Evolutionary conservation across 2,888 invertebrate species (phyloP).

Genomic region (Polymixis lichenea): DNA sequence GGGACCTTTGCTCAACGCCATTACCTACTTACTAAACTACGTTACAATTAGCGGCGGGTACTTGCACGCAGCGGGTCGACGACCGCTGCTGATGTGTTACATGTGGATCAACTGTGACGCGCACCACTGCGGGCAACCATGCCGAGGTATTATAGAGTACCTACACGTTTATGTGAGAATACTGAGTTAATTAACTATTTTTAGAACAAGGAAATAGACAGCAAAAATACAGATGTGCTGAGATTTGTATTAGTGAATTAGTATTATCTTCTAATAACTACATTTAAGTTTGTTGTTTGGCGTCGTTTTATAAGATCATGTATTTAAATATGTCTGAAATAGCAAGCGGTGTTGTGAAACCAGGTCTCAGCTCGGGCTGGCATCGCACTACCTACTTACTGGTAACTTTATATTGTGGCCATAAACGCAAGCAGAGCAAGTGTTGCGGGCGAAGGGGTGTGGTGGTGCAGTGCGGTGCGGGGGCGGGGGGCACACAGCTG

Average conservation of each 20-base stretch:
- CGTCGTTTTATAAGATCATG: not conserved
- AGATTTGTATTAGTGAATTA: not conserved
- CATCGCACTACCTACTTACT: not conserved
- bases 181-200: not conserved
- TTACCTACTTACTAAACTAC: conserved; percentile 1
- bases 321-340: not conserved
- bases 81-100: not conserved
- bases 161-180: not conserved
- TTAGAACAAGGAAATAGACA: conserved; percentile 3
- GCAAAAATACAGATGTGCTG: not conserved
- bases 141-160: too few relatives aligned
- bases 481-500: conserved; percentile 13
- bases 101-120: not conserved
- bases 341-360: conserved; percentile 14
- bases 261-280: not conserved
- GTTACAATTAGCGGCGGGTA: conserved; percentile 31
- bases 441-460: conserved; percentile 6
- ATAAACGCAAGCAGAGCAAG: not conserved
- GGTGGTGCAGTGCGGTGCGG: conserved; percentile 10
- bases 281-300: not conserved
- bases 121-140: not conserved
- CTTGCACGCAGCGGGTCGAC: conserved; percentile 30
- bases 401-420: conserved; percentile 21
- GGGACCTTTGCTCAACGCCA: conserved; percentile 32
- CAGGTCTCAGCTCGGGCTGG: not conserved